Evolutionary conservation across 2,888 invertebrate species (phyloP).

Genomic region (Alsophila aescularia): DNA sequence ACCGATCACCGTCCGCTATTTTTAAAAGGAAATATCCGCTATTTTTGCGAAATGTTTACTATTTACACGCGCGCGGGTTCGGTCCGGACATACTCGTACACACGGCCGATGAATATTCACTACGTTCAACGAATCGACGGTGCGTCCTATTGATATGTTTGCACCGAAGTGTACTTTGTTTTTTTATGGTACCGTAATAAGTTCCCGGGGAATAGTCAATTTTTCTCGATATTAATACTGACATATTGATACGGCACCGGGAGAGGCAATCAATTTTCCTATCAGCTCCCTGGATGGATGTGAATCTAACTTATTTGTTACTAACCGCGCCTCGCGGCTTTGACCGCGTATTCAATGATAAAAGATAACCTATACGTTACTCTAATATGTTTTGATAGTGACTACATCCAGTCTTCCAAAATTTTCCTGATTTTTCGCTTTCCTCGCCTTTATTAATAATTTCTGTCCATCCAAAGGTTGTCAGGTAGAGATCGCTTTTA

Average conservation of each 20-base stretch:
- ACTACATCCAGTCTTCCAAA: too few relatives aligned
- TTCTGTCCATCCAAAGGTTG: too few relatives aligned
- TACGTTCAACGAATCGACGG: conserved; percentile 16
- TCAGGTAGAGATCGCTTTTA: too few relatives aligned
- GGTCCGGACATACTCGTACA: conserved; percentile 44
- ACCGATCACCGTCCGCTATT: conserved; percentile 44
- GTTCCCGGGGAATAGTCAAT: conserved; percentile 45
- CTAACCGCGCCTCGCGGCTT: too few relatives aligned
- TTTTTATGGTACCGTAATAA: conserved; percentile 54
- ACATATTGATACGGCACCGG: conserved; percentile 37
- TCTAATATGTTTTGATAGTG: too few relatives aligned
- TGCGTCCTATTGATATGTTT: conserved; percentile 57
- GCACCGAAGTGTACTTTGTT: conserved; percentile 46
- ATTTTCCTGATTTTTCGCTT: too few relatives aligned
- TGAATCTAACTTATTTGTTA: conserved; percentile 26
- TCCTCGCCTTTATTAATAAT: too few relatives aligned
- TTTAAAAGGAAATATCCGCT: conserved; percentile 44
- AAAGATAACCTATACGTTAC: too few relatives aligned
- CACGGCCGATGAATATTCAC: conserved; percentile 43
- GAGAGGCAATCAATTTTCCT: conserved; percentile 28
- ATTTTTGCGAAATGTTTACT: conserved; percentile 58
- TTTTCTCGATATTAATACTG: conserved; percentile 41
- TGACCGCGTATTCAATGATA: too few relatives aligned
- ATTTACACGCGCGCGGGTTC: conserved; percentile 57
- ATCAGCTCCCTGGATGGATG: conserved; percentile 8